Conservation (phyloP, 2,888 invertebrate species). For the Perdita meconis region DNA sequence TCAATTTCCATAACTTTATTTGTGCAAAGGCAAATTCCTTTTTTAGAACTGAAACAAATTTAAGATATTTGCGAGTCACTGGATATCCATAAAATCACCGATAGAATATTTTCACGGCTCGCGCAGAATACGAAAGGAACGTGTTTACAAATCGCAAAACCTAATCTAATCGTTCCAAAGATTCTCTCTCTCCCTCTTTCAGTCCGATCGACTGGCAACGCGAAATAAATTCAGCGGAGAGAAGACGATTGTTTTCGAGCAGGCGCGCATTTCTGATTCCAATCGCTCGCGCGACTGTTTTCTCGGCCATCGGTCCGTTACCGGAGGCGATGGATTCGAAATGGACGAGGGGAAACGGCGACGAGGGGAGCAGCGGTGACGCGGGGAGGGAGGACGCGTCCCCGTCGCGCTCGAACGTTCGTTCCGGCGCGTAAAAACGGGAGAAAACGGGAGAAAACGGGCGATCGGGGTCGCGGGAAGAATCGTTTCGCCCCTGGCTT, state of each 20-base stretch:
- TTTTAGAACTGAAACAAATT: too few species aligned
- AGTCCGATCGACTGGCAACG: background rate
- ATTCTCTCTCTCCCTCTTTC: too few species aligned
- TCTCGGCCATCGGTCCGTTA: slow-evolving; percentile 45
- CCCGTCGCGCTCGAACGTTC: slow-evolving; percentile 4
- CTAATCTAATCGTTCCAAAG: background rate
- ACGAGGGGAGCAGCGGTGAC: too few species aligned
- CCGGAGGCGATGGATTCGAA: slow-evolving; percentile 24
- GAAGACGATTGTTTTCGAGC: slow-evolving; percentile 35
- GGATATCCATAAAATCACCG: too few species aligned
- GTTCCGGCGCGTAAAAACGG: slow-evolving; percentile 35
- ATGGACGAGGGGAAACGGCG: background rate
- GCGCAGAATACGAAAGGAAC: background rate
- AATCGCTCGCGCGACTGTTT: slow-evolving; percentile 36
- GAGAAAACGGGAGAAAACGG: slow-evolving; percentile 22
- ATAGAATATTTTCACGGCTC: too few species aligned
- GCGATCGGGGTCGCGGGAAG: slow-evolving; percentile 41
- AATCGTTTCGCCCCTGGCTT: slow-evolving; percentile 45
- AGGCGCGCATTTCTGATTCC: slow-evolving; percentile 44
- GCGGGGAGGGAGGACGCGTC: background rate
- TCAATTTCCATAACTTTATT: too few species aligned
- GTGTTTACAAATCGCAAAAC: slow-evolving; percentile 3
- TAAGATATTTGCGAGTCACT: too few species aligned
- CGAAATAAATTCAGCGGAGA: slow-evolving; percentile 2
- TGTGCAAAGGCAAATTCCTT: too few species aligned